phyloP scores from a whole-genome alignment of 2,888 invertebrate genomes.

The Ochropleura leucogaster region DNA sequence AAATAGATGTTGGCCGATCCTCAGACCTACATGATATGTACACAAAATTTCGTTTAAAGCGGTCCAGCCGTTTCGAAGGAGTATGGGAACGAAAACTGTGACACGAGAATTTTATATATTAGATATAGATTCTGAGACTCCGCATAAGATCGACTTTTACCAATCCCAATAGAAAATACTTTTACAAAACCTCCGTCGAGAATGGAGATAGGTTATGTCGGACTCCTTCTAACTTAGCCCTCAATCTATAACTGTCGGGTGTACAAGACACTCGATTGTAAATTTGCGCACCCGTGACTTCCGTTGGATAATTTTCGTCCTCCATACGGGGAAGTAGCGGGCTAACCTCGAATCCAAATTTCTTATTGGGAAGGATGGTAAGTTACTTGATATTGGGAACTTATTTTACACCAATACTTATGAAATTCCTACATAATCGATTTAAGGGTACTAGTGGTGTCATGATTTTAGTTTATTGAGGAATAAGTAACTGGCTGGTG shows the following conservation, averaged over 20 bases:
- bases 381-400: background rate
- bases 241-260: background rate
- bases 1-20: too few species aligned
- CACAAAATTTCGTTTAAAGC: too few species aligned
- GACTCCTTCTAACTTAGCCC: background rate
- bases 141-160: too few species aligned
- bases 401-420: background rate
- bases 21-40: too few species aligned
- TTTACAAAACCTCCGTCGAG: background rate
- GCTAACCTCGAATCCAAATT: background rate
- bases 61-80: too few species aligned
- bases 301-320: background rate
- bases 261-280: background rate
- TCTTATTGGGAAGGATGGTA: background rate
- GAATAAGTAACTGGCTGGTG: background rate
- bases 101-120: too few species aligned
- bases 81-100: too few species aligned
- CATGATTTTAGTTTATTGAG: constrained; percentile 1
- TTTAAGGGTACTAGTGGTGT: background rate
- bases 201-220: background rate
- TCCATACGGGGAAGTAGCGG: background rate
- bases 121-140: too few species aligned
- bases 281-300: too few species aligned
- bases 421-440: background rate
- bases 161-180: background rate